A percentile compares a stretch with the other conserved stretches of the same genome.
These are phyloP conservation scores for Acronicta alni DNA, from an alignment of 2,888 invertebrate genomes.

Conservation along the genomic window DNA sequence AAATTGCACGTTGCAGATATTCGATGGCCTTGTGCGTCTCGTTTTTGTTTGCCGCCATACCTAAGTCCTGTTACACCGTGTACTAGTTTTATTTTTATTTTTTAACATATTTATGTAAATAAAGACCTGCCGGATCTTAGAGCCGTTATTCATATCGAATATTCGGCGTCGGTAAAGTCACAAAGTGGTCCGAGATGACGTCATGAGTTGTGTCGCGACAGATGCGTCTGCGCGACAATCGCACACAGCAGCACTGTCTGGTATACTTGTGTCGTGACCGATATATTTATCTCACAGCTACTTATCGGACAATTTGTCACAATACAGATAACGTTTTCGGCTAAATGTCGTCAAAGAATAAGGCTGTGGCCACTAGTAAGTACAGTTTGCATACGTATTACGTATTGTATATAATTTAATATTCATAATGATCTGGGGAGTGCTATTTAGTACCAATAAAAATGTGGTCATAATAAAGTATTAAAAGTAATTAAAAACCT, in stretches of 20 bases:
- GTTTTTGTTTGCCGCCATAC: conserved; percentile 45
- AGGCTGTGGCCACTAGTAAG: conserved; percentile 32
- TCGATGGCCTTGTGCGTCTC: conserved; percentile 52
- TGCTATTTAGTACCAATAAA: neutral
- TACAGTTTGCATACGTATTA: conserved; percentile 10
- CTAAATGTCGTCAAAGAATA: conserved; percentile 73
- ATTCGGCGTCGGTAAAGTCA: conserved; percentile 8
- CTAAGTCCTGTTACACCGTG: conserved; percentile 55
- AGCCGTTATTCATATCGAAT: conserved; percentile 4
- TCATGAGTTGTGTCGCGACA: conserved; percentile 24
- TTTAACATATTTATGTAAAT: conserved; percentile 29
- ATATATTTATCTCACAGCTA: conserved; percentile 67
- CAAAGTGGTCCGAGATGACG: conserved; percentile 21
- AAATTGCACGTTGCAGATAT: conserved; percentile 46
- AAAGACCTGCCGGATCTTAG: conserved; percentile 40
- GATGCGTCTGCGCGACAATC: conserved; percentile 35
- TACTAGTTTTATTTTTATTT: conserved; percentile 42
- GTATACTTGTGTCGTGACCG: conserved; percentile 67
- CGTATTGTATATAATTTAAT: neutral
- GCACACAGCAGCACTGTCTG: conserved; percentile 51
- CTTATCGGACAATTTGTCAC: conserved; percentile 87
- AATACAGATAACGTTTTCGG: conserved; percentile 76
- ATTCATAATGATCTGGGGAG: neutral
- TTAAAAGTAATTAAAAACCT: too few relatives aligned
- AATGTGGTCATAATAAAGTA: neutral